Base-by-base conservation (phyloP, 1,140 invertebrate species). In the Danaus plexippus region DNA sequence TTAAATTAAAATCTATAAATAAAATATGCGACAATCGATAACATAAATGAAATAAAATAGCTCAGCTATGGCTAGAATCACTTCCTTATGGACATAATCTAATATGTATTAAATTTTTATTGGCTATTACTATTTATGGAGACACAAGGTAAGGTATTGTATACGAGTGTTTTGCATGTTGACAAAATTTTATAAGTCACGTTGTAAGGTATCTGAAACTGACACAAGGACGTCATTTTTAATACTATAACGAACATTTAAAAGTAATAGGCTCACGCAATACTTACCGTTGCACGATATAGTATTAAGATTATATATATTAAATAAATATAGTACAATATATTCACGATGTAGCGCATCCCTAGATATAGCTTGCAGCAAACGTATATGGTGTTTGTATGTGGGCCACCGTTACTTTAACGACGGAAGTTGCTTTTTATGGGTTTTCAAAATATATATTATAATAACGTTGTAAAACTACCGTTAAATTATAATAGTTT, bases 181-280 rank as follows among this genome's bases (percentile, higher is more conserved):
- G 22, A 32, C 22, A 32, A 8, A 32, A 7, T 32, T 32, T 32
- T 32, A 32, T 3, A 63, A 70, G 72, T 64, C 64, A 67, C 59
- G 61, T 73, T 63, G 71, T 77, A 78, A 75, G 63, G 57, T 69
- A 77, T 15, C 71, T 73, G 72, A 71, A 82, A 78, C 66, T 67
- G 60, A 66, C 71, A 73, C 79, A 80, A 80, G 79, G 77, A 73
- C 70, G 49, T 59, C 10, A 43, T 54, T 42, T 62, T 47, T 45
- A 15, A 15, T 18, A 40, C 12, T 50, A 58, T 44, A 40, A 53
- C 43, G 46, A 59, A 40, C 44, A 41, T 32, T 48, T 48, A 61
- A 1, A 15, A 15, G 53, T 53, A 53, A 32, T 32, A 6, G 7
- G 7, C 4, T 32, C 22, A 32, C 22, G 22, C 22, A 32, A 32